Evolutionary conservation across 2,797 vertebrate species (phyloP), one percentile per base, ranked within the genome.

Genomic region (Dryobates pubescens): DNA sequence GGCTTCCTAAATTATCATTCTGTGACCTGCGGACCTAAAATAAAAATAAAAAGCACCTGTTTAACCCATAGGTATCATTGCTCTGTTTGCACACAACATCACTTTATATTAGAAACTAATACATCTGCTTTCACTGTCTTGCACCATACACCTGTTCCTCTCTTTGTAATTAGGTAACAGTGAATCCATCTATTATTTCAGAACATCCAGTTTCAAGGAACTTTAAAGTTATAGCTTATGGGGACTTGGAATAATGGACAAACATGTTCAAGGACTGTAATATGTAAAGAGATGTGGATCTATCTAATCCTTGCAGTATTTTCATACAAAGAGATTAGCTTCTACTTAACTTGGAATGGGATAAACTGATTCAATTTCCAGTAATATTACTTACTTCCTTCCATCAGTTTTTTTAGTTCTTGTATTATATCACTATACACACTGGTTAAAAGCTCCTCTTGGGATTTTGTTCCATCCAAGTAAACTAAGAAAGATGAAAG

Each of bases 381-480:
- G 56, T 61, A 63, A 47, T 7, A 59, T 61, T 73, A 96, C 97
- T 97, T 96, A 98, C 98, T 96, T 91, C 82, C 57, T 97, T 95
- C 79, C 80, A 30, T 90, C 63, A 92, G 29, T 17, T 77, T 97
- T 91, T 97, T 86, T 65, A 98, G 96, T 96, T 98, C 97, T 79
- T 96, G 74, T 74, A 82, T 82, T 89, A 99, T 86, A 90, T 98
- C 98, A 91, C 96, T 84, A 97, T 96, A 98, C 30, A 99, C 97
- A 92, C 61, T 92, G 67, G 95, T 95, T 91, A 98, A 96, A 77
- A 99, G 96, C 36, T 98, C 98, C 23, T 98, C 98, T 88, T 98
- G 98, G 62, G 98, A 85, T 95, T 98, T 97, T 78, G 97, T 98
- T 92, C 99, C 99, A 98, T 99, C 98, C 89, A 99, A 96, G 96